Percentiles rank a stretch among this genome's conserved stretches.
phyloP scores from a whole-genome alignment of 2,797 vertebrate species.

The Dendrocincla tyrannina region DNA sequence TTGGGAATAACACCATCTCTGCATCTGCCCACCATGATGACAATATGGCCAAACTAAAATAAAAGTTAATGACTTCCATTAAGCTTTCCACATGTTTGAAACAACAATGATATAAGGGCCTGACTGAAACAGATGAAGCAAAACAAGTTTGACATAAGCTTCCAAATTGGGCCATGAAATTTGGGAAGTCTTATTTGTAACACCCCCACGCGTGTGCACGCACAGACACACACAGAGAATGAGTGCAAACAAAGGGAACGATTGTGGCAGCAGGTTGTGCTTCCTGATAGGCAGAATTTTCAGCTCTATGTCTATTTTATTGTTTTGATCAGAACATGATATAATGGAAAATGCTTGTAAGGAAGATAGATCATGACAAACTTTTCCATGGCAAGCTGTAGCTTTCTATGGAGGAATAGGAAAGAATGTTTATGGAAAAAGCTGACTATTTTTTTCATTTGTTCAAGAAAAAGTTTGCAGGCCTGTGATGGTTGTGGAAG shows the following conservation, averaged over 20 bases:
- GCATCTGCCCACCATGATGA: conserved; percentile 67
- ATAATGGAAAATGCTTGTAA: conserved; percentile 26
- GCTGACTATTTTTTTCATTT: neutral
- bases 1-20: conserved; percentile 68
- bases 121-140: conserved; percentile 63
- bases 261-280: neutral
- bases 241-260: neutral
- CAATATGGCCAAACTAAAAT: conserved; percentile 74
- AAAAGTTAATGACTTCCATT: conserved; percentile 75
- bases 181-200: conserved; percentile 40
- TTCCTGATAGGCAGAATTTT: neutral
- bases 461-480: neutral
- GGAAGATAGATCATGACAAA: neutral
- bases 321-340: conserved; percentile 6
- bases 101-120: conserved; percentile 67
- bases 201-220: neutral
- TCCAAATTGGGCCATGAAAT: conserved; percentile 64
- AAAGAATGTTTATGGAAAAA: neutral
- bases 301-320: neutral
- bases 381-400: neutral
- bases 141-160: conserved; percentile 68
- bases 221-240: too few species aligned
- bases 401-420: neutral
- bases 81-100: conserved; percentile 72
- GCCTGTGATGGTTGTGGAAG: neutral